These are phyloP conservation scores for Zapus hudsonius DNA, from an alignment of 2,113 vertebrate genomes.

Conservation along the genomic window DNA sequence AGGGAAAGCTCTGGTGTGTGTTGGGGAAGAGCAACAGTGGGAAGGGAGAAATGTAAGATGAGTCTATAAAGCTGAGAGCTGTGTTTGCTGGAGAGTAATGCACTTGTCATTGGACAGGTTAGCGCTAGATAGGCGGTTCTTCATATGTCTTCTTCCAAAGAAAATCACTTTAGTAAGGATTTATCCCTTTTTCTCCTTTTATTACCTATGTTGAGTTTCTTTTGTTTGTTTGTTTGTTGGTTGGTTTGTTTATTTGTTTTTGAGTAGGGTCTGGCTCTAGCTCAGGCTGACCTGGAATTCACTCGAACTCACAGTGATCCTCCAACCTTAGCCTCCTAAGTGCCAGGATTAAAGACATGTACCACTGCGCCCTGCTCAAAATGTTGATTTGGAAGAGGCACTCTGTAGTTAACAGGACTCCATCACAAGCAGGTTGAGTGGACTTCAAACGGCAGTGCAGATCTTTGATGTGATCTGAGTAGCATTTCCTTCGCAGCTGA, in stretches of 20 bases:
- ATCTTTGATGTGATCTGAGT: background rate
- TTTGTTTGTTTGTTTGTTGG: too few relatives aligned
- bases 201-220: too few relatives aligned
- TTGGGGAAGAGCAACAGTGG: background rate
- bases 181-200: background rate
- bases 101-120: too few relatives aligned
- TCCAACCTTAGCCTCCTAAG: too few relatives aligned
- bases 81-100: background rate
- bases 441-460: background rate
- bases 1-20: background rate
- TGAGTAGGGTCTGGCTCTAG: too few relatives aligned
- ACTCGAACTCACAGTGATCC: too few relatives aligned
- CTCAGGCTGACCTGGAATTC: too few relatives aligned
- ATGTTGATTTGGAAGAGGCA: background rate
- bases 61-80: too few relatives aligned
- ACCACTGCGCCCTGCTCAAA: too few relatives aligned
- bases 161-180: background rate
- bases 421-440: background rate
- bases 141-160: background rate
- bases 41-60: background rate
- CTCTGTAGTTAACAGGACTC: background rate
- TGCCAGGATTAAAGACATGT: too few relatives aligned
- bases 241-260: too few relatives aligned
- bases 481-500: background rate
- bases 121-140: background rate